A percentile compares a stretch with the other conserved stretches of the same genome.
These are phyloP conservation scores for Bilobella aurantiaca DNA, from an alignment of 1,140 invertebrate species.

Conservation along the genomic window DNA sequence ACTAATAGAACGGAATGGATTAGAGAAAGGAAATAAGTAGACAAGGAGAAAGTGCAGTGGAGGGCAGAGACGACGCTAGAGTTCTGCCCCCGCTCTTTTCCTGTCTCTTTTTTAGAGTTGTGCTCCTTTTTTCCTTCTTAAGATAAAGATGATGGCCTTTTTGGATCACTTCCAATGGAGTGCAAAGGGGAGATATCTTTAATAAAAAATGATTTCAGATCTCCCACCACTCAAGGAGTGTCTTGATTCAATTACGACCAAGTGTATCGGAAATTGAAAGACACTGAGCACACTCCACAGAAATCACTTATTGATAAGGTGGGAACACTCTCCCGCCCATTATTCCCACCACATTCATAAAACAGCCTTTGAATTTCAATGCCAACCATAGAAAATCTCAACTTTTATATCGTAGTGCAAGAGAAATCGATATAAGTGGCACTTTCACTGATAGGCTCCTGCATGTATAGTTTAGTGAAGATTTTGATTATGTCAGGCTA, in stretches of 20 bases:
- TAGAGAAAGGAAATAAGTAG: not conserved
- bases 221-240: slow-evolving; percentile 13
- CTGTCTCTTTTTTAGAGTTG: no score
- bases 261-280: slow-evolving; percentile 9
- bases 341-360: slow-evolving; percentile 31
- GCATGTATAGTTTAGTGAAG: no score
- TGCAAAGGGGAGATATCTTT: slow-evolving; percentile 26
- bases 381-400: not conserved
- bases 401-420: not conserved
- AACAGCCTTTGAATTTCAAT: not conserved
- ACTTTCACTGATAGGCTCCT: no score
- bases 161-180: slow-evolving; percentile 18
- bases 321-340: slow-evolving; percentile 29
- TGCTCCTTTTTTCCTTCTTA: no score
- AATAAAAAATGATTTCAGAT: slow-evolving; percentile 32
- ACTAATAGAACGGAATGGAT: slow-evolving; percentile 6
- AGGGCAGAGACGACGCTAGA: no score
- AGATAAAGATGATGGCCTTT: not conserved
- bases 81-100: no score
- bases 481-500: no score
- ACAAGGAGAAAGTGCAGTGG: not conserved
- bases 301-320: slow-evolving; percentile 34
- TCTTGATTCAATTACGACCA: slow-evolving; percentile 24
- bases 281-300: slow-evolving; percentile 13
- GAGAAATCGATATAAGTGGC: not conserved